Evolutionary conservation across 2,888 invertebrate species (phyloP).

Genomic region (Idaea aversata): DNA sequence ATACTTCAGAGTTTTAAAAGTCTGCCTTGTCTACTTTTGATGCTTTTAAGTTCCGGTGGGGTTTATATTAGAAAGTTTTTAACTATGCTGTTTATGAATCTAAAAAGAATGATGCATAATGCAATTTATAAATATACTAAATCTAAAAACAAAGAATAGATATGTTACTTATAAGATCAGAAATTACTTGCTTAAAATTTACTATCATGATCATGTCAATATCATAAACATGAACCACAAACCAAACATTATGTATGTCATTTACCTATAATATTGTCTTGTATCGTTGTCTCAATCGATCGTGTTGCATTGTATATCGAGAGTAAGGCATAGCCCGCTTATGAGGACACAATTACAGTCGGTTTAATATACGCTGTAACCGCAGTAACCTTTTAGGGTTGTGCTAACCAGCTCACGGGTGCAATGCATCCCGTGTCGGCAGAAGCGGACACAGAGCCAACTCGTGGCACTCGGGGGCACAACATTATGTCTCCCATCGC

Average conservation of each 20-base stretch:
- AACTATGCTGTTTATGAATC: too few species aligned
- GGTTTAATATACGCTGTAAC: constrained; percentile 56
- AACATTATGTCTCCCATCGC: constrained; percentile 63
- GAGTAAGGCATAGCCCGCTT: constrained; percentile 59
- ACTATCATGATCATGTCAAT: too few species aligned
- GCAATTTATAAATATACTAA: too few species aligned
- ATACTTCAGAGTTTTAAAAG: constrained; percentile 10
- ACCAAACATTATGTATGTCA: constrained; percentile 54
- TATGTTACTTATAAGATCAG: too few species aligned
- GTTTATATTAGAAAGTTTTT: background rate
- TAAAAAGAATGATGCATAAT: too few species aligned
- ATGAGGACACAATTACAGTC: constrained; percentile 75
- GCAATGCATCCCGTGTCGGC: constrained; percentile 44
- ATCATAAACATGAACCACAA: too few species aligned
- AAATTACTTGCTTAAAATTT: too few species aligned
- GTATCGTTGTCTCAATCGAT: constrained; percentile 71
- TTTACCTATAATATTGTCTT: constrained; percentile 54
- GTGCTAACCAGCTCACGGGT: constrained; percentile 48
- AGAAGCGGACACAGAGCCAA: constrained; percentile 47
- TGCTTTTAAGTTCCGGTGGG: constrained; percentile 19
- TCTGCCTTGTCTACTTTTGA: constrained; percentile 8
- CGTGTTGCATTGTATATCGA: constrained; percentile 43
- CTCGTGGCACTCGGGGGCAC: constrained; percentile 52
- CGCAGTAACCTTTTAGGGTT: constrained; percentile 64
- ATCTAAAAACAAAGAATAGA: too few species aligned